Percentiles rank a stretch among this genome's conserved stretches.
Evolutionary conservation across 2,113 vertebrate genomes (phyloP).

Genomic region (Xenus cinereus): DNA sequence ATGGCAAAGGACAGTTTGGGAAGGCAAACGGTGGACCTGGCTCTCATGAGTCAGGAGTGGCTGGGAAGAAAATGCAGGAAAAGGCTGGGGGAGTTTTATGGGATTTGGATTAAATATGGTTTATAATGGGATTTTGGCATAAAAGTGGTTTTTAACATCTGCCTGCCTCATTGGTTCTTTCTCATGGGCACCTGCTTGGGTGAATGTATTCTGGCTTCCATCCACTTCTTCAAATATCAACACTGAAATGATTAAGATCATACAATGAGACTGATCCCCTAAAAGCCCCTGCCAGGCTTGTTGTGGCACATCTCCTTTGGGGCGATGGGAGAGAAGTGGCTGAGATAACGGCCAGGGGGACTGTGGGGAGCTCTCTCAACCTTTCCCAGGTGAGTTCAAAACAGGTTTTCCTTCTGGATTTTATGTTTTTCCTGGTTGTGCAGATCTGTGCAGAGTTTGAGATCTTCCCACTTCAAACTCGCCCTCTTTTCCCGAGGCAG

Average conservation of each 20-base stretch:
- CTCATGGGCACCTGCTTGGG: neutral
- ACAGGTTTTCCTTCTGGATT: neutral
- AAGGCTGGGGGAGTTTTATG: neutral
- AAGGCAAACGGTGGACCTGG: neutral
- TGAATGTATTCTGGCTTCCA: neutral
- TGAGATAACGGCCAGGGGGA: neutral
- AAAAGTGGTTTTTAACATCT: neutral
- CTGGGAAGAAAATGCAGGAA: neutral
- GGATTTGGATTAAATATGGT: neutral
- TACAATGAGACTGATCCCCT: rapidly evolving
- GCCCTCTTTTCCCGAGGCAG: neutral
- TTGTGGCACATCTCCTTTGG: neutral
- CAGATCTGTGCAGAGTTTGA: neutral
- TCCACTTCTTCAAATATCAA: neutral
- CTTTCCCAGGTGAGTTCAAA: neutral
- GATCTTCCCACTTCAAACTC: neutral
- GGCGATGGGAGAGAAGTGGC: neutral
- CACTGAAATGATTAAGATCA: neutral
- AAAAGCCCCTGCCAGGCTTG: neutral
- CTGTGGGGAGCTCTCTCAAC: neutral
- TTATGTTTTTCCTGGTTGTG: neutral
- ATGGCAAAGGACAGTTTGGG: neutral
- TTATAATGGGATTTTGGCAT: constrained; percentile 22
- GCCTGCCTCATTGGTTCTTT: neutral
- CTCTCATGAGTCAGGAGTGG: neutral